Conservation (phyloP, 2,113 vertebrate genomes). For the Myodes glareolus region DNA sequence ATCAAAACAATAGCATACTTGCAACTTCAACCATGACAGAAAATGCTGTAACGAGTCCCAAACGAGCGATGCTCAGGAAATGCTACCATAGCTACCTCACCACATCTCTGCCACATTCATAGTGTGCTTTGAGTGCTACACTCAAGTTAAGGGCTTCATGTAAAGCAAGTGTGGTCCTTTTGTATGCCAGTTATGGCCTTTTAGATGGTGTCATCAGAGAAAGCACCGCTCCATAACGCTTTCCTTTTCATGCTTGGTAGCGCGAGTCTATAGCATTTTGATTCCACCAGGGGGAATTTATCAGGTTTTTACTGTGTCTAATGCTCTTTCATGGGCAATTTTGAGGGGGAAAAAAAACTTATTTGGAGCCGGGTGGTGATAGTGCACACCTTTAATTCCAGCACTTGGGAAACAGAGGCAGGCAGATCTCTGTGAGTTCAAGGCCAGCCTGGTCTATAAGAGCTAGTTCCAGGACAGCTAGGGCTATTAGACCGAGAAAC, state of each 20-base stretch:
- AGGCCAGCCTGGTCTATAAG: too few species aligned
- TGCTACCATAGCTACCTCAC: background rate
- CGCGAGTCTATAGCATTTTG: background rate
- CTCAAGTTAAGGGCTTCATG: slow-evolving; percentile 22
- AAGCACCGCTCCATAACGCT: background rate
- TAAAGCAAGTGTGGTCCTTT: background rate
- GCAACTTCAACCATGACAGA: background rate
- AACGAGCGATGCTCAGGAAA: background rate
- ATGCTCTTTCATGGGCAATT: background rate
- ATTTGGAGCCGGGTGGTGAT: too few species aligned
- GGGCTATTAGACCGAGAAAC: too few species aligned
- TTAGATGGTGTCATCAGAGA: background rate
- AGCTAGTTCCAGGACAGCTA: too few species aligned
- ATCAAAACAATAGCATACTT: slow-evolving; percentile 6
- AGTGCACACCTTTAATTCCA: too few species aligned
- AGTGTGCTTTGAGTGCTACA: background rate
- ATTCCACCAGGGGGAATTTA: background rate
- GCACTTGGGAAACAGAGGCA: too few species aligned
- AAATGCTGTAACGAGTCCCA: background rate
- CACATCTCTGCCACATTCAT: background rate
- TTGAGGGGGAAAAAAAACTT: background rate
- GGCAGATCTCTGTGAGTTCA: too few species aligned
- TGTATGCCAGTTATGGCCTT: background rate
- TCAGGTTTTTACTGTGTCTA: background rate
- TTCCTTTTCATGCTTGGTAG: slow-evolving; percentile 28